These are phyloP conservation scores for Patiria pectinifera DNA, from an alignment of 53 echinoderm and acorn worm genomes.

Conservation along the genomic window DNA sequence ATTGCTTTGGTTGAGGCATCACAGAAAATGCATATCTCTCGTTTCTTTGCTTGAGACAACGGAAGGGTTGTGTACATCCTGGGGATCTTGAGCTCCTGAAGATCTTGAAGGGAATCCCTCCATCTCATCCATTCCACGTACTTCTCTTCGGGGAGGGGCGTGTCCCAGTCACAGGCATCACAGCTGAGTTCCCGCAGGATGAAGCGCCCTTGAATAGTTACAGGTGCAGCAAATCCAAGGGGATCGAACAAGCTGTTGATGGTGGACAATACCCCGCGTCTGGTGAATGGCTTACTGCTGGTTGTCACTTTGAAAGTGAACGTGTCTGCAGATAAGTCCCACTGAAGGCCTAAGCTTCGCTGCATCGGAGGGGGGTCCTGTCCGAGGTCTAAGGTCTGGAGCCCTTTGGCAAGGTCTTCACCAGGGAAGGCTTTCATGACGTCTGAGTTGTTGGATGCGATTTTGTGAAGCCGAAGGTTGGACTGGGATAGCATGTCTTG, in stretches of 20 bases:
- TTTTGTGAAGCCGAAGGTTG: conserved; percentile 76
- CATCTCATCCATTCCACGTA: conserved; percentile 40
- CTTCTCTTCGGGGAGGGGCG: conserved; percentile 41
- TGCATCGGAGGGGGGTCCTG: conserved; percentile 23
- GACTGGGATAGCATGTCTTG: conserved; percentile 52
- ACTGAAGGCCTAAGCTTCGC: conserved; percentile 58
- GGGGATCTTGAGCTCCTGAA: conserved; percentile 17
- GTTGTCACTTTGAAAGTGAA: conserved; percentile 48
- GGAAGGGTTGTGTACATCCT: conserved; percentile 36
- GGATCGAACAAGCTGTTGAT: conserved; percentile 68
- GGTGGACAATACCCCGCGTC: conserved; percentile 61
- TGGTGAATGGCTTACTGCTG: conserved; percentile 57
- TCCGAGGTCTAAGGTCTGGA: conserved; percentile 57
- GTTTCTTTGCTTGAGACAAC: conserved; percentile 20
- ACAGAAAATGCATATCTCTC: conserved; percentile 41
- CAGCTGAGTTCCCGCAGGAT: conserved; percentile 45
- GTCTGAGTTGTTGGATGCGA: conserved; percentile 66
- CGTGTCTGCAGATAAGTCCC: conserved; percentile 47
- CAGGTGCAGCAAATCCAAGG: conserved; percentile 67
- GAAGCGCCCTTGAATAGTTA: conserved; percentile 31
- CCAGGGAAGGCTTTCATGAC: conserved; percentile 63
- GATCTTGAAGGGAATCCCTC: conserved; percentile 29
- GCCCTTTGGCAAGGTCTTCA: conserved; percentile 59
- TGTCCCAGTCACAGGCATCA: conserved; percentile 48
- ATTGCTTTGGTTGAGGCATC: conserved; percentile 58